Evolutionary conservation across 2,888 invertebrate genomes (phyloP).

Genomic region (Synergus itoensis): DNA sequence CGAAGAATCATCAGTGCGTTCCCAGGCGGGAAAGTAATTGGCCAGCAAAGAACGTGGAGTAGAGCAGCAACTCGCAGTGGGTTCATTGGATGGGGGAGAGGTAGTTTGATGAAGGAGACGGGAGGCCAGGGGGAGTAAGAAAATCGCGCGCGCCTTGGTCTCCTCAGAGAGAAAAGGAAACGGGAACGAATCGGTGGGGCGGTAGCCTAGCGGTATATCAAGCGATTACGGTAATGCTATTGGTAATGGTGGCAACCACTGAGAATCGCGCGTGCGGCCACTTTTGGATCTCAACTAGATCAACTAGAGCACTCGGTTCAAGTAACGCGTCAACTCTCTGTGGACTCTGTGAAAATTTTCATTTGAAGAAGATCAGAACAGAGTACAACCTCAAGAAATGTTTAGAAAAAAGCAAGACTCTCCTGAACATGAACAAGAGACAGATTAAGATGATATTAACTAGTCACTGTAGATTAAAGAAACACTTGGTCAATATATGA

Average conservation of each 20-base stretch:
- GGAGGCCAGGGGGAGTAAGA: conserved; percentile 43
- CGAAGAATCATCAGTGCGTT: conserved; percentile 59
- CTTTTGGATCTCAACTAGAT: conserved; percentile 43
- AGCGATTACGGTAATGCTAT: conserved; percentile 66
- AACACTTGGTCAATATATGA: too few relatives aligned
- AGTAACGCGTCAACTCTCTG: neutral
- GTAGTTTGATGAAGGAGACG: conserved; percentile 48
- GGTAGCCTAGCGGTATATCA: conserved; percentile 71
- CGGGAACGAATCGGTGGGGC: conserved; percentile 71
- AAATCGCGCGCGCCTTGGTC: conserved; percentile 30
- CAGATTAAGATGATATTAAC: too few relatives aligned
- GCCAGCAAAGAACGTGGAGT: conserved; percentile 50
- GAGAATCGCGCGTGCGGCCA: conserved; percentile 50
- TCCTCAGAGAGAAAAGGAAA: conserved; percentile 61
- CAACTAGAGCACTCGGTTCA: neutral
- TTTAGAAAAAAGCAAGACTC: too few relatives aligned
- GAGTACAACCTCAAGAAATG: too few relatives aligned
- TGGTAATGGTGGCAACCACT: conserved; percentile 51
- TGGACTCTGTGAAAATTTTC: neutral
- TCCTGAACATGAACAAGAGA: too few relatives aligned
- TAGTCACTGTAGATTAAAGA: too few relatives aligned
- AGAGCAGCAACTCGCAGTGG: conserved; percentile 37
- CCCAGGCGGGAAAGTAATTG: conserved; percentile 63
- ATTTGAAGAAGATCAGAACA: neutral
- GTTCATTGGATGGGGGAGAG: conserved; percentile 39